phyloP scores from a whole-genome alignment of 2,797 vertebrate species.

The Danio tinwini region DNA sequence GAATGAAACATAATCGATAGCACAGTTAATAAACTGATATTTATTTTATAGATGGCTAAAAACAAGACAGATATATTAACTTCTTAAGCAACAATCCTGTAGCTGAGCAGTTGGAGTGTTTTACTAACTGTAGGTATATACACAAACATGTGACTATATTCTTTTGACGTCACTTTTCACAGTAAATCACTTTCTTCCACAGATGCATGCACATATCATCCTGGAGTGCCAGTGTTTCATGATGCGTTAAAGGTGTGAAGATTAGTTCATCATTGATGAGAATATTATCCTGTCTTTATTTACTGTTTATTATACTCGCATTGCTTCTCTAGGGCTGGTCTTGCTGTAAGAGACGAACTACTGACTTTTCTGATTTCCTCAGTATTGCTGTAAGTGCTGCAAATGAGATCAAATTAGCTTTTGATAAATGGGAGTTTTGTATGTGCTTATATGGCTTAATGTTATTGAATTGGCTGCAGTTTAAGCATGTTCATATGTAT shows the following conservation, averaged over 20 bases:
- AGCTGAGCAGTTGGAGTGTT: background rate
- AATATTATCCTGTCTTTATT: background rate
- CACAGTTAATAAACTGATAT: background rate
- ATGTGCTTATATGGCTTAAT: background rate
- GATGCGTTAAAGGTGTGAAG: conserved; percentile 92
- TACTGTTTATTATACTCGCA: background rate
- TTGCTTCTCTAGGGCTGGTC: conserved; percentile 89
- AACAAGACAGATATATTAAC: background rate
- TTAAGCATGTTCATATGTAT: background rate
- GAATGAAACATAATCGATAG: background rate
- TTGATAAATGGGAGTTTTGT: background rate
- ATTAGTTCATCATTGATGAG: background rate
- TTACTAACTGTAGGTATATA: background rate
- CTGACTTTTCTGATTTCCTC: conserved; percentile 98
- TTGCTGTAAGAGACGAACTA: conserved; percentile 96
- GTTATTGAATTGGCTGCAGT: background rate
- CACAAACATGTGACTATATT: conserved; percentile 20
- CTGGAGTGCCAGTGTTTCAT: conserved; percentile 97
- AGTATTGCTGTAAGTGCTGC: conserved; percentile 87
- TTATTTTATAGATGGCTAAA: background rate
- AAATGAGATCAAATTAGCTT: background rate
- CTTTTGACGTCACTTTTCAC: conserved; percentile 36
- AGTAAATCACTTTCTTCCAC: conserved; percentile 45
- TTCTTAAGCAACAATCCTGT: background rate
- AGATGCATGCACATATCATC: conserved; percentile 93